Percentiles rank a stretch among this genome's conserved stretches.
Evolutionary conservation across 2,888 invertebrate genomes (phyloP).

Genomic region (Drosophila monieri): DNA sequence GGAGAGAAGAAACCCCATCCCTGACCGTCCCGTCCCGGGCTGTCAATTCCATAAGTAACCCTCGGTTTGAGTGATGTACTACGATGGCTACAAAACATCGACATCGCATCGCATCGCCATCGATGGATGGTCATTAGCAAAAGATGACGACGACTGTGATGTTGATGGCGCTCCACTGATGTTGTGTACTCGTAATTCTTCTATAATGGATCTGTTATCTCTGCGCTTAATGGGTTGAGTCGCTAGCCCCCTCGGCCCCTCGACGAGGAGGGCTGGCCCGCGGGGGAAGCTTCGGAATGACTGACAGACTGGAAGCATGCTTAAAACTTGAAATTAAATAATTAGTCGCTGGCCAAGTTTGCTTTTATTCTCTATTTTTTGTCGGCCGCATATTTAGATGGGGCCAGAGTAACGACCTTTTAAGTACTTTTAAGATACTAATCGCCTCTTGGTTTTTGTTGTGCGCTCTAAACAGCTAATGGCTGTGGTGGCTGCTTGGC

Average conservation of each 20-base stretch:
- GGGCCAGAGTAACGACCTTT: slow-evolving; percentile 75
- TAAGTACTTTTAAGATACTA: slow-evolving; percentile 79
- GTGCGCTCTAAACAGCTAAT: slow-evolving; percentile 63
- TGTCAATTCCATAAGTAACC: slow-evolving; percentile 38
- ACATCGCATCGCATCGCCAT: slow-evolving; percentile 21
- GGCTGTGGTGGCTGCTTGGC: slow-evolving; percentile 73
- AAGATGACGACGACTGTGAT: slow-evolving; percentile 69
- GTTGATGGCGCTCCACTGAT: slow-evolving; percentile 42
- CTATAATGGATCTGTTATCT: slow-evolving; percentile 79
- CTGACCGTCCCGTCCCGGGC: slow-evolving; percentile 2
- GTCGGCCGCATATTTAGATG: slow-evolving; percentile 41
- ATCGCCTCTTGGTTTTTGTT: slow-evolving; percentile 58
- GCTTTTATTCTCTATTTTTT: slow-evolving; percentile 29
- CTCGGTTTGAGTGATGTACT: slow-evolving; percentile 73
- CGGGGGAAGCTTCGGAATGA: slow-evolving; percentile 44
- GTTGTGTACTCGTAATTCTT: slow-evolving; percentile 77
- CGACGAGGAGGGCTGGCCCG: not conserved
- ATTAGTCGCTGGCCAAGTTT: slow-evolving; percentile 77
- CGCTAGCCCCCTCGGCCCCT: not conserved
- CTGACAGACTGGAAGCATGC: slow-evolving; percentile 72
- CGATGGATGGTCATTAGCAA: slow-evolving; percentile 76
- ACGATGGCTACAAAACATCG: slow-evolving; percentile 39
- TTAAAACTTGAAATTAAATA: slow-evolving; percentile 78
- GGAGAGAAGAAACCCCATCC: slow-evolving; percentile 6
- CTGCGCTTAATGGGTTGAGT: slow-evolving; percentile 74